These are phyloP conservation scores for Tribolium castaneum DNA, from an alignment of 1,140 invertebrate species.

Conservation along the genomic window DNA sequence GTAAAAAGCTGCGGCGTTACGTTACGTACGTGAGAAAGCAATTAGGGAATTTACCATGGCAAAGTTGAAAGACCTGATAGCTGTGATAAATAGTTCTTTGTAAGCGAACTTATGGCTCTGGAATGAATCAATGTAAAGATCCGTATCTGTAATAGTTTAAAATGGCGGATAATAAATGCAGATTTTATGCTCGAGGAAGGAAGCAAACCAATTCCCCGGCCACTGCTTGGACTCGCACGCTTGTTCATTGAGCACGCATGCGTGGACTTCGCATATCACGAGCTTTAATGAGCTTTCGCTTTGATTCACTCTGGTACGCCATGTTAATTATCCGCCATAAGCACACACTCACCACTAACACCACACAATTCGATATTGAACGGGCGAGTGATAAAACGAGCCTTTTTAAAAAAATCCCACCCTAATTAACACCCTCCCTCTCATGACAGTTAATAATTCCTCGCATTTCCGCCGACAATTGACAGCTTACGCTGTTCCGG, in stretches of 20 bases:
- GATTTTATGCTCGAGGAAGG: constrained; percentile 54
- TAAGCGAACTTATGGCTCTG: constrained; percentile 44
- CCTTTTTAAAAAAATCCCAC: constrained; percentile 32
- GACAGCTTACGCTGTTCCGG: constrained; percentile 52
- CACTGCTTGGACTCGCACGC: constrained; percentile 46
- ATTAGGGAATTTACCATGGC: constrained; percentile 37
- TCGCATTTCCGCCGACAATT: constrained; percentile 48
- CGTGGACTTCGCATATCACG: constrained; percentile 40
- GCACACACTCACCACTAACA: background rate
- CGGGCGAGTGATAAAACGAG: background rate
- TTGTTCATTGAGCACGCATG: constrained; percentile 44
- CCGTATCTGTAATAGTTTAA: constrained; percentile 44
- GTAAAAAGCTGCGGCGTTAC: constrained; percentile 24
- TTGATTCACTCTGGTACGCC: constrained; percentile 38
- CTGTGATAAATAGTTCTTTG: constrained; percentile 43
- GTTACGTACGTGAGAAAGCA: constrained; percentile 40
- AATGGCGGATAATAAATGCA: constrained; percentile 53
- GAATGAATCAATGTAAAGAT: constrained; percentile 50
- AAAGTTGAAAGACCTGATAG: constrained; percentile 40
- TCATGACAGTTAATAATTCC: constrained; percentile 40
- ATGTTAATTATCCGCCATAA: constrained; percentile 1
- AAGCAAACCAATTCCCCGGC: constrained; percentile 54
- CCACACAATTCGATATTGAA: constrained; percentile 21
- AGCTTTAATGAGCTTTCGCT: constrained; percentile 50
- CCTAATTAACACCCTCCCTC: constrained; percentile 37